Percentiles rank a stretch among this genome's conserved stretches.
These are phyloP conservation scores for Tinamus major DNA, from an alignment of 2,797 vertebrate species.

Conservation along the genomic window DNA sequence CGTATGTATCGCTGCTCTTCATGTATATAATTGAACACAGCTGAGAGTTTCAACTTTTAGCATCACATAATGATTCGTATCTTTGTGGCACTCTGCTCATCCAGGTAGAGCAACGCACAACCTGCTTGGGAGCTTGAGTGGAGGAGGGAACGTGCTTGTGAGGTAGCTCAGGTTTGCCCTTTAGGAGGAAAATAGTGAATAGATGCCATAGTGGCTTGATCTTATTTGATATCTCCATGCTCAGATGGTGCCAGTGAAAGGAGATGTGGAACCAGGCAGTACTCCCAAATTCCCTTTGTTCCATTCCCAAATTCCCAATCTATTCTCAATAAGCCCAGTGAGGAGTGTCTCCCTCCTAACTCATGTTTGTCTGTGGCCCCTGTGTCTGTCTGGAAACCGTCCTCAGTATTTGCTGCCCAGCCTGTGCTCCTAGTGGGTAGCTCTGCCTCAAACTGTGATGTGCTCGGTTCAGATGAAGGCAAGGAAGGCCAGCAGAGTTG, in stretches of 20 bases:
- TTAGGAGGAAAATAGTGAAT: neutral
- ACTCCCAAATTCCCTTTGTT: neutral
- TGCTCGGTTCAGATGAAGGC: neutral
- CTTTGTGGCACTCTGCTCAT: neutral
- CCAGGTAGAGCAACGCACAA: neutral
- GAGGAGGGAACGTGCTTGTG: neutral
- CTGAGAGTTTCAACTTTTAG: neutral
- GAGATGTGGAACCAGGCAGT: rapidly evolving
- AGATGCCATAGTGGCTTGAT: neutral
- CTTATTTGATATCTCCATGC: neutral
- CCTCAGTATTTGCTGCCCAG: neutral
- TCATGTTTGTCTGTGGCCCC: neutral
- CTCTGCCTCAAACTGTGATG: constrained; percentile 43
- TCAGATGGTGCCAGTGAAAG: neutral
- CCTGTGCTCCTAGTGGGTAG: neutral
- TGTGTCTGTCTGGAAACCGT: neutral
- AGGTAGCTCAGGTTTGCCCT: neutral
- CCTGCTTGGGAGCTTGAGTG: neutral
- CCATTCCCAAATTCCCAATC: neutral
- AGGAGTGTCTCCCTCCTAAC: neutral
- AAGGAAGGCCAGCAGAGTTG: constrained; percentile 2
- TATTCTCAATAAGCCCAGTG: neutral
- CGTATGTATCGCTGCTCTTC: neutral
- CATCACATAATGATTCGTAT: neutral
- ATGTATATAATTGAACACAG: neutral